Conservation (phyloP, 2,113 vertebrate species). For the Castor canadensis region DNA sequence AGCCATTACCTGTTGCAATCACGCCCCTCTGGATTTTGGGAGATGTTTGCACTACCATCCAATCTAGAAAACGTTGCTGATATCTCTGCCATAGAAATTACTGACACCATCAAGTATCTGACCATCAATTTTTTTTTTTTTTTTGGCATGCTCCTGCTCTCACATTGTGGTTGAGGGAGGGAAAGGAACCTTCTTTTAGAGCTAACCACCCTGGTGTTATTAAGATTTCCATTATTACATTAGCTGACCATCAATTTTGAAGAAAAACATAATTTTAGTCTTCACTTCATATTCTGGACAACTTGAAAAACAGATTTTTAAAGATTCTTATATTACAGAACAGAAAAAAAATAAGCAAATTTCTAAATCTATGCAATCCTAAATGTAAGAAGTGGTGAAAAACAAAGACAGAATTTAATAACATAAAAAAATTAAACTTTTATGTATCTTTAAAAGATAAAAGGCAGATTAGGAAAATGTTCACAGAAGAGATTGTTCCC, state of each 20-base stretch:
- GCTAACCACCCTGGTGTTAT: slow-evolving; percentile 4
- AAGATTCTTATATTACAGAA: not conserved
- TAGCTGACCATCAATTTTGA: too few species aligned
- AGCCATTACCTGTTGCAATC: not conserved
- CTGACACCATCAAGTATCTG: not conserved
- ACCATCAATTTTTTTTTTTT: too few species aligned
- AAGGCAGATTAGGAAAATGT: not conserved
- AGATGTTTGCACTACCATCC: not conserved
- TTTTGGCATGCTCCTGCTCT: too few species aligned
- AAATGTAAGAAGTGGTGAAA: not conserved
- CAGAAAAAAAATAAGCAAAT: not conserved
- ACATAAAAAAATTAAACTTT: slow-evolving; percentile 15
- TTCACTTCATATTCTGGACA: not conserved
- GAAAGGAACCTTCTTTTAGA: slow-evolving; percentile 53
- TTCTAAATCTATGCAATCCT: not conserved
- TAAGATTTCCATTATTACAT: slow-evolving; percentile 50
- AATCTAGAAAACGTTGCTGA: not conserved
- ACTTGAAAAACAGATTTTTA: not conserved
- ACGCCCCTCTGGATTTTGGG: not conserved
- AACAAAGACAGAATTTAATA: slow-evolving; percentile 4
- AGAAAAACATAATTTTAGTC: not conserved
- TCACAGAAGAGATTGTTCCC: not conserved
- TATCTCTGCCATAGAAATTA: not conserved
- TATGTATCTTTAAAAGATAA: slow-evolving; percentile 15
- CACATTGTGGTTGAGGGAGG: slow-evolving; percentile 39